These are phyloP conservation scores for Gallinago media DNA, from an alignment of 2,113 vertebrate genomes.

Conservation along the genomic window DNA sequence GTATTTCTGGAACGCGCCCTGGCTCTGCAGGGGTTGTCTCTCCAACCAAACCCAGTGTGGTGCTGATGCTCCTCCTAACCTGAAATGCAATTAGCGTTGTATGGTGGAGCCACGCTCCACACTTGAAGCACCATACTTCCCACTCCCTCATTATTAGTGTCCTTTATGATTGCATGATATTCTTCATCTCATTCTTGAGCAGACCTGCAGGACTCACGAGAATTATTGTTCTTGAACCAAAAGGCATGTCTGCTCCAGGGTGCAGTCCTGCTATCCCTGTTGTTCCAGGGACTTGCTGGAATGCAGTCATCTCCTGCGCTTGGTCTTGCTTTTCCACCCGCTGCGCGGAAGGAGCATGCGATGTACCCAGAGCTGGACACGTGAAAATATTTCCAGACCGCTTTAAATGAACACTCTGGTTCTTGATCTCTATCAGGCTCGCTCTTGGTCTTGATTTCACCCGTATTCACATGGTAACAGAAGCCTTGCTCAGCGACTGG, in stretches of 20 bases:
- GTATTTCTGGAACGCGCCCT: neutral
- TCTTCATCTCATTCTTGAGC: neutral
- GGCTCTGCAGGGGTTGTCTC: neutral
- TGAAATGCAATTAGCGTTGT: neutral
- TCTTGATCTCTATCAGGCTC: neutral
- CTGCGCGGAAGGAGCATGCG: neutral
- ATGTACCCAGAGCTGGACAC: fast-evolving
- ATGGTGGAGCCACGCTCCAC: neutral
- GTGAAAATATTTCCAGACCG: neutral
- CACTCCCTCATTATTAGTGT: neutral
- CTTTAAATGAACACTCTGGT: neutral
- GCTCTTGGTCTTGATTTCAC: neutral
- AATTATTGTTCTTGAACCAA: fast-evolving
- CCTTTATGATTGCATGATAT: fast-evolving
- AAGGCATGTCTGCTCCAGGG: neutral
- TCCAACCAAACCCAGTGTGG: neutral
- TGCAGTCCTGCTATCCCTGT: neutral
- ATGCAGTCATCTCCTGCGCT: fast-evolving
- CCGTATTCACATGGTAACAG: neutral
- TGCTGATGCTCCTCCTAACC: neutral
- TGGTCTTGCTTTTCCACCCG: fast-evolving
- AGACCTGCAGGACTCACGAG: neutral
- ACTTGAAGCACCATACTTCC: fast-evolving
- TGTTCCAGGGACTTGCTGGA: neutral
- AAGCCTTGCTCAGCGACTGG: neutral